Conservation (phyloP, 53 echinoderm and acorn worm genomes). For the Arbacia lixula region DNA sequence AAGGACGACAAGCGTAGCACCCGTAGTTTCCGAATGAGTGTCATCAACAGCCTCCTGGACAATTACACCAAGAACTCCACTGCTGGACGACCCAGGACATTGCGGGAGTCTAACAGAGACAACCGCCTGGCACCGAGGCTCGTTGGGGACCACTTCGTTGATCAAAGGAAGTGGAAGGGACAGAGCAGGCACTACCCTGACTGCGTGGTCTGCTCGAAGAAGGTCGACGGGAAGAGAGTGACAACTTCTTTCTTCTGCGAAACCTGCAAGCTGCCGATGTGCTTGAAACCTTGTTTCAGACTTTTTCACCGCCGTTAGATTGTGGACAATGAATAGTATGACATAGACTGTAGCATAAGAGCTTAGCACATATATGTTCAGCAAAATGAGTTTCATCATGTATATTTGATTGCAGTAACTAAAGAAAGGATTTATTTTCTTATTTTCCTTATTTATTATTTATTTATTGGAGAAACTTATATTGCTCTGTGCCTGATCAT, state of each 20-base stretch:
- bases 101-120: conserved; percentile 3
- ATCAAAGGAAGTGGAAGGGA: background rate
- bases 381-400: background rate
- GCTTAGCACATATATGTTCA: background rate
- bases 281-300: conserved; percentile 25
- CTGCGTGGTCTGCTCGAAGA: conserved; percentile 48
- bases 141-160: background rate
- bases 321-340: background rate
- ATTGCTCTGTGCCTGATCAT: too few species aligned
- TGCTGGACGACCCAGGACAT: background rate
- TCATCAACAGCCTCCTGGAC: conserved; percentile 8
- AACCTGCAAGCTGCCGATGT: conserved; percentile 29
- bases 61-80: background rate
- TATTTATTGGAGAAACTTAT: too few species aligned
- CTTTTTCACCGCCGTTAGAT: background rate
- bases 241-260: conserved; percentile 37
- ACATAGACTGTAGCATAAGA: background rate
- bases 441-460: too few species aligned
- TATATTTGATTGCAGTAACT: too few species aligned
- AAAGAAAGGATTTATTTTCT: too few species aligned
- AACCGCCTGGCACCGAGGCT: conserved; percentile 2
- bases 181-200: conserved; percentile 19
- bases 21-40: background rate
- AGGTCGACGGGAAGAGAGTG: background rate
- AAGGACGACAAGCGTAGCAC: background rate